Base-by-base conservation (phyloP, 2,113 vertebrate species). In the Petaurus breviceps region DNA sequence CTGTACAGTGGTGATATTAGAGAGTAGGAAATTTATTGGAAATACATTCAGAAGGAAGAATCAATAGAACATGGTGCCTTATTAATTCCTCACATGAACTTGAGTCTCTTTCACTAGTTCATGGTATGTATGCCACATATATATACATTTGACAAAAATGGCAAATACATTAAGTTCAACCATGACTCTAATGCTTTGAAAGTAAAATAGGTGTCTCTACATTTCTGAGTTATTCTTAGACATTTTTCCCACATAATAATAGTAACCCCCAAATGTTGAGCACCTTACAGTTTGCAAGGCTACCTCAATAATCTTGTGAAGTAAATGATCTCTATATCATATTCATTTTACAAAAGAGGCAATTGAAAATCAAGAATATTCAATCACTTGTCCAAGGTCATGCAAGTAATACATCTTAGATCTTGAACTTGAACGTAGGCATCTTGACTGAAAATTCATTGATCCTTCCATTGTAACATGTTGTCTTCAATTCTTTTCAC, bases 21-120 rank as follows among this genome's bases (percentile, higher is more conserved):
- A 93, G 23, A 68, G 92, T 2, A 31, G 92, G 28, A 26, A 25
- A 90, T 90, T 8, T 49, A 52, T 52, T n/a, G 2, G 3, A 25
- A 43, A 90, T 90, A 31, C n/a, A 49, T 92, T 61, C 53, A 49
- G 5, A 92, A 94, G 31, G 93, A 92, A 94, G 22, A 23, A 92
- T 61, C 61, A 68, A 68, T 68, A 37, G 31, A 37, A 37, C 11
- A 77, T 77, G 61, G 61, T 77, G 6, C 31, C 61, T 77, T 37
- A 77, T 77, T 77, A 14, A 77, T 77, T n/a, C 61, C 14, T 19
- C 37, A n/a, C n/a, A n/a, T 77, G 61, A 77, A 77, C 31, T 77
- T 77, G 61, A 77, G 37, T 77, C 31, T n/a, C 3, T 61, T 61
- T 61, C 31, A 77, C 14, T n/a, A 77, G 37, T n/a, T 31, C 2